These are phyloP conservation scores for Azorinus chamasolen DNA, from an alignment of 2,888 invertebrate species.

Conservation along the genomic window DNA sequence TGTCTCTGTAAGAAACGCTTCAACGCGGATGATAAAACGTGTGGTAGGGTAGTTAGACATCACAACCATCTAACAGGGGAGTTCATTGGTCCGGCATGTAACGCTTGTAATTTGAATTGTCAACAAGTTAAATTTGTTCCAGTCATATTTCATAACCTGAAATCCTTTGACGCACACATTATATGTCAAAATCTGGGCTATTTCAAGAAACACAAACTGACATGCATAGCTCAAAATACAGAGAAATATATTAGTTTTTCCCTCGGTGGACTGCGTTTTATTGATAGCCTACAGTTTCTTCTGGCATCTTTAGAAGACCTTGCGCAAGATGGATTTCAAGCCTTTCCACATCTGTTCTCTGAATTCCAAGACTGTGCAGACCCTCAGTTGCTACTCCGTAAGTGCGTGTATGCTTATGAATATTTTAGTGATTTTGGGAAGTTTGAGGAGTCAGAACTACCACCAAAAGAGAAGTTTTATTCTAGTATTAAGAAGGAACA, in stretches of 20 bases:
- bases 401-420: slow-evolving; percentile 33
- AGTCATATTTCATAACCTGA: slow-evolving; percentile 46
- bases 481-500: slow-evolving; percentile 21
- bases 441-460: slow-evolving; percentile 25
- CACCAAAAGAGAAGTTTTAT: slow-evolving; percentile 21
- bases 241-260: slow-evolving; percentile 57
- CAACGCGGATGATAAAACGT: slow-evolving; percentile 16
- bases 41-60: slow-evolving; percentile 35
- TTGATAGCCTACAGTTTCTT: slow-evolving; percentile 59
- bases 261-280: slow-evolving; percentile 46
- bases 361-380: slow-evolving; percentile 7
- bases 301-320: slow-evolving; percentile 28
- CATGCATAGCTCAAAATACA: slow-evolving; percentile 42
- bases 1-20: slow-evolving; percentile 38
- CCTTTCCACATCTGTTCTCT: slow-evolving; percentile 35
- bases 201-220: slow-evolving; percentile 28
- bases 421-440: slow-evolving; percentile 17
- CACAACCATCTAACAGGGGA: slow-evolving; percentile 42
- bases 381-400: slow-evolving; percentile 16
- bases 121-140: slow-evolving; percentile 38
- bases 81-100: slow-evolving; percentile 45
- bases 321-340: slow-evolving; percentile 33
- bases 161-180: slow-evolving; percentile 42
- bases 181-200: slow-evolving; percentile 26
- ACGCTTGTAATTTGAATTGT: slow-evolving; percentile 41